Conservation (phyloP, 2,888 invertebrate species). For the Lordiphosa andalusiaca region DNA sequence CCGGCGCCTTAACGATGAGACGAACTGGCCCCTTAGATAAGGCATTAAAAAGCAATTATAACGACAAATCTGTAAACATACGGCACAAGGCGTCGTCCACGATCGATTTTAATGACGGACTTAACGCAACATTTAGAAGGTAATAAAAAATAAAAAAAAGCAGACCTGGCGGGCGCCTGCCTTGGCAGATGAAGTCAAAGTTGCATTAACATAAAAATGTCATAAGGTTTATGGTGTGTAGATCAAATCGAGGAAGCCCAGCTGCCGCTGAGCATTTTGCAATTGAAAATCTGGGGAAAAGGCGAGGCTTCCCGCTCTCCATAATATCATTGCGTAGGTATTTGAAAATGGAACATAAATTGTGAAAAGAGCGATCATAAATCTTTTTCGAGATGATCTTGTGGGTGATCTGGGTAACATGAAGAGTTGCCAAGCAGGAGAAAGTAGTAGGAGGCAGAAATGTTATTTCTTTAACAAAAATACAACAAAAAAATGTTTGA, state of each 20-base stretch:
- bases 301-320: background rate
- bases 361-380: slow-evolving; percentile 47
- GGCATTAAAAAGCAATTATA: slow-evolving; percentile 78
- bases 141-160: slow-evolving; percentile 55
- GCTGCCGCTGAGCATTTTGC: slow-evolving; percentile 49
- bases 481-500: no score
- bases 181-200: slow-evolving; percentile 37
- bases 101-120: slow-evolving; percentile 69
- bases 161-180: slow-evolving; percentile 37
- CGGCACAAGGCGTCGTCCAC: slow-evolving; percentile 52
- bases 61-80: slow-evolving; percentile 78
- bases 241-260: slow-evolving; percentile 42
- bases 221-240: slow-evolving; percentile 66
- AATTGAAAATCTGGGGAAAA: slow-evolving; percentile 32
- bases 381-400: slow-evolving; percentile 41
- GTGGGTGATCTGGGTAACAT: slow-evolving; percentile 16
- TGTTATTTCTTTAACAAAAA: no score
- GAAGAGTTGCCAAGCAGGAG: background rate
- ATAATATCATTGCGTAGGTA: slow-evolving; percentile 28
- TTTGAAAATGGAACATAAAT: slow-evolving; percentile 50
- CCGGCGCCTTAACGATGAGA: slow-evolving; percentile 46
- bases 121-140: slow-evolving; percentile 73
- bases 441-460: background rate
- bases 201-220: slow-evolving; percentile 76
- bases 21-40: slow-evolving; percentile 61